These are phyloP conservation scores for Andrena dorsata DNA, from an alignment of 2,888 invertebrate genomes.

Conservation along the genomic window DNA sequence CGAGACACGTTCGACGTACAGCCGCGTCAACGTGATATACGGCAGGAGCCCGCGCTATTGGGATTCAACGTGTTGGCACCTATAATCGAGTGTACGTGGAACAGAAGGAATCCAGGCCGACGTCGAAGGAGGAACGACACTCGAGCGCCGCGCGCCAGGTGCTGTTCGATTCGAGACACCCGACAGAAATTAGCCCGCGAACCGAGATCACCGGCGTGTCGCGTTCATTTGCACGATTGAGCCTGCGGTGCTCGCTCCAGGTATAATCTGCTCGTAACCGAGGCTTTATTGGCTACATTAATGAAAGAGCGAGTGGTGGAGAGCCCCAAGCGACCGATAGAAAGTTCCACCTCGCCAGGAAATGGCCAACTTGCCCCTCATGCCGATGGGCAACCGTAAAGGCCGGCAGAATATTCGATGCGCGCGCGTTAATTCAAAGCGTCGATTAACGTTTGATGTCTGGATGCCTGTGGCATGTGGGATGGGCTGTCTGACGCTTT, in stretches of 20 bases:
- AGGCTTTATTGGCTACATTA: slow-evolving; percentile 30
- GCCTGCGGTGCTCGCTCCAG: background rate
- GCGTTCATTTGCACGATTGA: slow-evolving; percentile 7
- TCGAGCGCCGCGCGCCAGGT: slow-evolving; percentile 14
- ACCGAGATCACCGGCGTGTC: slow-evolving; percentile 19
- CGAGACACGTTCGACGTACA: slow-evolving; percentile 74
- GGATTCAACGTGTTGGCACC: slow-evolving; percentile 71
- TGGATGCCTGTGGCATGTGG: background rate
- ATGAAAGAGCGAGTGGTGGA: slow-evolving; percentile 4
- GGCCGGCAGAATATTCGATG: slow-evolving; percentile 4
- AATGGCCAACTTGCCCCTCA: slow-evolving; percentile 1
- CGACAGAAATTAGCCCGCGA: slow-evolving; percentile 33
- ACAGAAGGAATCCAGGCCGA: slow-evolving; percentile 62
- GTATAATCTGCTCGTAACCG: slow-evolving; percentile 23
- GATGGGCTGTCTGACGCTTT: too few relatives aligned
- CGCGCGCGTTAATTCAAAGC: background rate
- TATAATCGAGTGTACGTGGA: slow-evolving; percentile 74
- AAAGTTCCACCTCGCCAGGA: slow-evolving; percentile 10
- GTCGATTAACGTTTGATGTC: background rate
- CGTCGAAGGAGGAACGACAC: slow-evolving; percentile 40
- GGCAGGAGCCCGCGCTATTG: slow-evolving; percentile 72
- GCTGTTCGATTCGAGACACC: slow-evolving; percentile 43
- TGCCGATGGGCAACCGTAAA: background rate
- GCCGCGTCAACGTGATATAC: slow-evolving; percentile 66
- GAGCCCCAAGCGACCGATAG: background rate